Evolutionary conservation across 1,140 invertebrate genomes (phyloP), one percentile per base, ranked within the genome.

Genomic region (Tachypleus tridentatus): DNA sequence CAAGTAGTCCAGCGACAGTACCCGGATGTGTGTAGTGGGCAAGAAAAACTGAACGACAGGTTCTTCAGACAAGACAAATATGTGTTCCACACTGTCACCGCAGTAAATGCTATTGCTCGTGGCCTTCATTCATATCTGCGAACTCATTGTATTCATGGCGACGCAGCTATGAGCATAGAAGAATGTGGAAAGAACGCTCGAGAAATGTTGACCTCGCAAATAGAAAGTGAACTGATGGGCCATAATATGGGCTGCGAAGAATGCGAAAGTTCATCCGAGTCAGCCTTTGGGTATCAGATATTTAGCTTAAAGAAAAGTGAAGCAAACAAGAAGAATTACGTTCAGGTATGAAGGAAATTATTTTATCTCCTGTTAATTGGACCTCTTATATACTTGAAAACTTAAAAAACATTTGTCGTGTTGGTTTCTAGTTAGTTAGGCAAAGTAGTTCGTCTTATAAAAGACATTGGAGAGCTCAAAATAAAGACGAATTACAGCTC

Each of bases 21-120:
- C 50, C 51, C 65, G 49, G 49, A 47, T 3, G 49, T 60, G n/a
- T 64, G 67, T 29, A 67, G 57, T 4, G 67, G 68, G 1, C 65
- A 66, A 29, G 71, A 72, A 52, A 10, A 58, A 3, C 57, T 72
- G 29, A 61, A 65, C 5, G 53, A 64, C 0, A 60, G 64, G 9
- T 63, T 70, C 48, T 50, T 72, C 4, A 52, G 61, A 1, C 70
- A 73, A 49, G 76, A 77, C 65, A 74, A 76, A 48, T 75, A 72
- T 63, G 72, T 78, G 6, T 75, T 77, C 50, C 77, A 79, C 61
- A 78, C 77, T 3, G 76, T 80, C 48, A 72, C 77, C 8, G 72
- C 75, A 8, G 74, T 78, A 3, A 75, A 75, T 62, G 74, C 77
- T 53, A 72, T 78, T n/a, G 76, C 78, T 4, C 69, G 74, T 58